Percentiles rank a stretch among this genome's conserved stretches.
These are phyloP conservation scores for Eupsilia transversa DNA, from an alignment of 2,888 invertebrate genomes.

Conservation along the genomic window DNA sequence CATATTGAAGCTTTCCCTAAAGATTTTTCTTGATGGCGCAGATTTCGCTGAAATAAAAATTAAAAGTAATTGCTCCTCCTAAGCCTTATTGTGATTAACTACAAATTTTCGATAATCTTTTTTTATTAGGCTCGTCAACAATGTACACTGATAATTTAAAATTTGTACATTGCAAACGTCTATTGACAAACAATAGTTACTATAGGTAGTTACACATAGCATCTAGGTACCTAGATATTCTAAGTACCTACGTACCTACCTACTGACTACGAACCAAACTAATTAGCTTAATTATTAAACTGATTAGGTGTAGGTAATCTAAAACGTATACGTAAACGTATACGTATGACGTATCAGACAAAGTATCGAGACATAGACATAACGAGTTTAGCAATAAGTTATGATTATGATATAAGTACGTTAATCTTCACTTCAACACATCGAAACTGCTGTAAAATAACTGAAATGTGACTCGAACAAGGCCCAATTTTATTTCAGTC, in stretches of 20 bases:
- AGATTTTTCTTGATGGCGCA: background rate
- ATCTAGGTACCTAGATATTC: background rate
- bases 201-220: background rate
- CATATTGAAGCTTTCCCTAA: background rate
- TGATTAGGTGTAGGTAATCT: conserved; percentile 12
- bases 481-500: conserved; percentile 64
- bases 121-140: no score
- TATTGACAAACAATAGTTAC: conserved; percentile 12
- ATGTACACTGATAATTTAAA: no score
- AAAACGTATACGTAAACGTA: no score
- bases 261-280: background rate
- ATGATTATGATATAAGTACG: background rate
- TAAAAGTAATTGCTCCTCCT: background rate
- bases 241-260: background rate
- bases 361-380: background rate
- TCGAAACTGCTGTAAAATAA: conserved; percentile 9
- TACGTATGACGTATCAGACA: conserved; percentile 2
- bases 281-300: conserved; percentile 22
- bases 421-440: background rate
- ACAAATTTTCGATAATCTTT: conserved; percentile 6
- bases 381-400: background rate
- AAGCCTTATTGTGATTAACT: background rate
- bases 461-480: conserved; percentile 30
- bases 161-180: no score
- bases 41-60: background rate